Evolutionary conservation across 2,888 invertebrate genomes (phyloP).

Genomic region (Dasysyrphus tricinctus): DNA sequence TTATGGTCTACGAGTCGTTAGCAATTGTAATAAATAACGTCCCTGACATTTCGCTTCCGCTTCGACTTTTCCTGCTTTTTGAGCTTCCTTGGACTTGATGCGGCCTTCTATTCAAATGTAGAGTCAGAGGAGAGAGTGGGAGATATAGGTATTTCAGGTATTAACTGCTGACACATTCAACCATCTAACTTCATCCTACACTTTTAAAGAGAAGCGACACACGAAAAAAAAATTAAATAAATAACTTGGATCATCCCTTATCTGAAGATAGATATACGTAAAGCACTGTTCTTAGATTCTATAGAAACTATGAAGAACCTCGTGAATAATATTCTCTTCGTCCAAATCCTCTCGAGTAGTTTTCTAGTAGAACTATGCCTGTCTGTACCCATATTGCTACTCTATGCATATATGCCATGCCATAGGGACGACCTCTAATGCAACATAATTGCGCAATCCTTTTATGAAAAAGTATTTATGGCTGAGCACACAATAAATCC

Average conservation of each 20-base stretch:
- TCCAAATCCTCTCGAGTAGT: slow-evolving; percentile 24
- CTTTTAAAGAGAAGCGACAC: background rate
- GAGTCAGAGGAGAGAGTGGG: background rate
- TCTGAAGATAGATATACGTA: slow-evolving; percentile 10
- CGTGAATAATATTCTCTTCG: slow-evolving; percentile 33
- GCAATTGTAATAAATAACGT: slow-evolving; percentile 78
- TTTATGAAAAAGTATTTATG: slow-evolving; percentile 70
- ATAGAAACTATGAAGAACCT: slow-evolving; percentile 33
- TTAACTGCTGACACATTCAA: slow-evolving; percentile 71
- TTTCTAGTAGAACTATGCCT: background rate
- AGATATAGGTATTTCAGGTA: slow-evolving; percentile 63
- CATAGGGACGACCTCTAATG: slow-evolving; percentile 64
- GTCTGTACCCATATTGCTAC: background rate
- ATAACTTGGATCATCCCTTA: slow-evolving; percentile 59
- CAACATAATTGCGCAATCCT: slow-evolving; percentile 70
- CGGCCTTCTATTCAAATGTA: slow-evolving; percentile 26
- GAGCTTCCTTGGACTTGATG: slow-evolving; percentile 62
- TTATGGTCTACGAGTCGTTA: slow-evolving; percentile 77
- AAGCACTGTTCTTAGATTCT: slow-evolving; percentile 35
- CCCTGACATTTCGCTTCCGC: slow-evolving; percentile 75
- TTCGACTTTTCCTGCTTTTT: slow-evolving; percentile 71
- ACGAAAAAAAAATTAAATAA: slow-evolving; percentile 29
- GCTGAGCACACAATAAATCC: slow-evolving; percentile 60
- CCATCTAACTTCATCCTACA: slow-evolving; percentile 41
- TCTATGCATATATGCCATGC: slow-evolving; percentile 1